Conservation (phyloP, 2,888 invertebrate genomes). For the Nebria brevicollis region DNA sequence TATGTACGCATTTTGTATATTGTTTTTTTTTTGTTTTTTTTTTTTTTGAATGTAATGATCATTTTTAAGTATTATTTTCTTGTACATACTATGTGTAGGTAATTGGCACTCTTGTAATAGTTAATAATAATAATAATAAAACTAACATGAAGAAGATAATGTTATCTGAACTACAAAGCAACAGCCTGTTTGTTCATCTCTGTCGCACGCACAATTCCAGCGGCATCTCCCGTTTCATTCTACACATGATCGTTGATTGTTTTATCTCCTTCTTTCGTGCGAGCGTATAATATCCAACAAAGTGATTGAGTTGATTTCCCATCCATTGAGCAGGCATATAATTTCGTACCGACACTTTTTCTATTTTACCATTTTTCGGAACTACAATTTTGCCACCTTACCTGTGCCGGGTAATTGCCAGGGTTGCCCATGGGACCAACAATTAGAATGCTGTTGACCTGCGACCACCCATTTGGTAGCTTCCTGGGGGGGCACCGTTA, state of each 20-base stretch:
- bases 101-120: slow-evolving; percentile 15
- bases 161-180: neutral
- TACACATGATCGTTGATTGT: neutral
- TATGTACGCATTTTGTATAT: slow-evolving; percentile 46
- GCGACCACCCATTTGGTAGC: slow-evolving; percentile 40
- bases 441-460: slow-evolving; percentile 15
- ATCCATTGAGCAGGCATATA: neutral
- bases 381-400: slow-evolving; percentile 45
- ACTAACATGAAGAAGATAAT: slow-evolving; percentile 14
- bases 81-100: slow-evolving; percentile 7
- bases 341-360: slow-evolving; percentile 1
- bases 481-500: slow-evolving; percentile 16
- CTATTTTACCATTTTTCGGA: slow-evolving; percentile 17
- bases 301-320: slow-evolving; percentile 4
- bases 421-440: slow-evolving; percentile 19
- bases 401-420: slow-evolving; percentile 41
- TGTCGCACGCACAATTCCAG: slow-evolving; percentile 8
- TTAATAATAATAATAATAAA: slow-evolving; percentile 15
- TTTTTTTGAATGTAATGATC: slow-evolving; percentile 21
- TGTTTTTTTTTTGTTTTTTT: slow-evolving; percentile 41
- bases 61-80: neutral
- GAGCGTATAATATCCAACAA: neutral
- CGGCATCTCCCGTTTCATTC: neutral
- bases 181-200: slow-evolving; percentile 30
- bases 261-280: slow-evolving; percentile 1